Evolutionary conservation across 2,113 vertebrate genomes (phyloP).

Genomic region (Stigmatopora nigra): DNA sequence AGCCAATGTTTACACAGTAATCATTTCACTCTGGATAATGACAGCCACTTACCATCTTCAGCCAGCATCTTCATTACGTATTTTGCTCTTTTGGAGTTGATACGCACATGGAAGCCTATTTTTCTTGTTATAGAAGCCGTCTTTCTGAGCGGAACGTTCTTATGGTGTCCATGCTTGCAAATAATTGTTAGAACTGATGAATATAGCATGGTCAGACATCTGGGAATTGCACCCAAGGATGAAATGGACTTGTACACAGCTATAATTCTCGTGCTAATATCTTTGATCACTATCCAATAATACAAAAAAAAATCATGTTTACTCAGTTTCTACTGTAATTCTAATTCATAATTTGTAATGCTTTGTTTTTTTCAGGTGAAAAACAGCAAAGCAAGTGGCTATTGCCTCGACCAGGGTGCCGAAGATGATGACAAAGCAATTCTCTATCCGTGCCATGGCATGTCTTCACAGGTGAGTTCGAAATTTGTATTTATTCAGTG

Average conservation of each 20-base stretch:
- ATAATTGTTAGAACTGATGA: background rate
- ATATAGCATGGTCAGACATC: background rate
- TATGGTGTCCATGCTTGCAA: background rate
- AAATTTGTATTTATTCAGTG: background rate
- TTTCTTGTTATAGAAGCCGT: background rate
- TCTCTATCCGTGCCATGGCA: slow-evolving; percentile 94
- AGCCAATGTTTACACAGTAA: too few relatives aligned
- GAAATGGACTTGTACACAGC: background rate
- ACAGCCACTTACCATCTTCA: too few relatives aligned
- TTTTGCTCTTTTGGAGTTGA: too few relatives aligned
- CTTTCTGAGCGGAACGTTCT: background rate
- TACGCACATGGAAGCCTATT: background rate
- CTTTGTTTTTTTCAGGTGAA: slow-evolving; percentile 74
- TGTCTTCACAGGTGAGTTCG: slow-evolving; percentile 90
- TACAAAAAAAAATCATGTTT: too few relatives aligned
- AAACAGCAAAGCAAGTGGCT: slow-evolving; percentile 94
- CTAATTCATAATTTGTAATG: background rate
- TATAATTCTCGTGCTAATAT: background rate
- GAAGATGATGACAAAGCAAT: slow-evolving; percentile 95
- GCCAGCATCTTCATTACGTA: too few relatives aligned
- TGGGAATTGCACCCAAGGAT: background rate
- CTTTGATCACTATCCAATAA: background rate
- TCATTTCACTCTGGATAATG: too few relatives aligned
- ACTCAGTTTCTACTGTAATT: too few relatives aligned
- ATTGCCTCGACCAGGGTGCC: slow-evolving; percentile 92